Conservation (phyloP, 2,888 invertebrate genomes). For the Sturmia bella region DNA sequence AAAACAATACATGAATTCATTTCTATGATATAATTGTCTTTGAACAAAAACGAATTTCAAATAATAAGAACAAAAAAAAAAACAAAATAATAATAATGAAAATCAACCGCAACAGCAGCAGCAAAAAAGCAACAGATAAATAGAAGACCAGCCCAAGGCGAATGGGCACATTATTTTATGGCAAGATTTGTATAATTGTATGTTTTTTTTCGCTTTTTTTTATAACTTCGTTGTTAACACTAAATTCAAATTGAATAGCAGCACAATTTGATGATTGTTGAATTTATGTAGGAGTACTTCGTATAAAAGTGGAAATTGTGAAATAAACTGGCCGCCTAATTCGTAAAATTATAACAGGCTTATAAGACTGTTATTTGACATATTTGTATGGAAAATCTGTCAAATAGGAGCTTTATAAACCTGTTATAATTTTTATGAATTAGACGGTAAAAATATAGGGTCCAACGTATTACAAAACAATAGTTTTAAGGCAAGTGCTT, state of each 20-base stretch:
- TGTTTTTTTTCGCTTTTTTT: background rate
- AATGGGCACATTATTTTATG: constrained; percentile 13
- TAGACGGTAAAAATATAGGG: no score
- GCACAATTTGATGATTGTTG: background rate
- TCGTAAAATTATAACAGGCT: no score
- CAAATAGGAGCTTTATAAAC: no score
- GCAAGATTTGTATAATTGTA: background rate
- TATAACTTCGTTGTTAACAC: constrained; percentile 5
- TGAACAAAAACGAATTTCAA: constrained; percentile 35
- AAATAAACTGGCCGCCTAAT: background rate
- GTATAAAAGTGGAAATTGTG: background rate
- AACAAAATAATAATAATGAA: constrained; percentile 12
- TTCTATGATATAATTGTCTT: constrained; percentile 51
- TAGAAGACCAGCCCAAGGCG: constrained; percentile 52
- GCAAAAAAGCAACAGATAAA: constrained; percentile 13
- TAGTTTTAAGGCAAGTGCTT: no score
- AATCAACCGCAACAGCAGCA: constrained; percentile 36
- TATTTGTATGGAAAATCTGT: no score
- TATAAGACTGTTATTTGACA: no score
- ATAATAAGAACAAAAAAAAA: constrained; percentile 5
- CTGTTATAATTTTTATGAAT: no score
- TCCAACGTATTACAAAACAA: no score
- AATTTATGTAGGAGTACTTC: no score
- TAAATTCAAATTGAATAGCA: background rate
- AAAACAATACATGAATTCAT: constrained; percentile 49